Percentiles rank a stretch among this genome's conserved stretches.
Evolutionary conservation across 2,797 vertebrate genomes (phyloP).

Genomic region (Pagetopsis macropterus): DNA sequence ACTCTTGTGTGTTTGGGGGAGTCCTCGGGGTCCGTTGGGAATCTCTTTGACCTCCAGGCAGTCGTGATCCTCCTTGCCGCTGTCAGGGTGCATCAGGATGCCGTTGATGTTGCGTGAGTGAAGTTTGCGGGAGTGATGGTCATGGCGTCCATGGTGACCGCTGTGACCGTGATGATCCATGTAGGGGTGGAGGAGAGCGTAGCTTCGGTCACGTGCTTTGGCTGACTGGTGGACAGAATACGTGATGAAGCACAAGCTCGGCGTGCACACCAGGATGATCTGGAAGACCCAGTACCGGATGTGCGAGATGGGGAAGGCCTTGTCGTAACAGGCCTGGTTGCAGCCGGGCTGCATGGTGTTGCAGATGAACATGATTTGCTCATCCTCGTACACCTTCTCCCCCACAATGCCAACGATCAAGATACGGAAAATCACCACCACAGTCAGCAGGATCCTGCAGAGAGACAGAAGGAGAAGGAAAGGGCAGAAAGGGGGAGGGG

Average conservation of each 20-base stretch:
- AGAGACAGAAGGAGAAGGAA: conserved; percentile 50
- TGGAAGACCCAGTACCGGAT: conserved; percentile 93
- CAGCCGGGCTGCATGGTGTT: conserved; percentile 93
- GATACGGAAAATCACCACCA: conserved; percentile 94
- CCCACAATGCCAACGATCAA: conserved; percentile 93
- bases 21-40: conserved; percentile 78
- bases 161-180: conserved; percentile 82
- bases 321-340: conserved; percentile 93
- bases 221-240: conserved; percentile 90
- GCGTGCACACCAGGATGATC: conserved; percentile 91
- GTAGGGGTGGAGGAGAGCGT: conserved; percentile 84
- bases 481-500: conserved; percentile 51
- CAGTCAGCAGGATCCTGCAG: conserved; percentile 92
- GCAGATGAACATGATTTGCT: conserved; percentile 93
- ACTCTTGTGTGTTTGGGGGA: conserved; percentile 82
- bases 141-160: conserved; percentile 76
- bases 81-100: conserved; percentile 82
- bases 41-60: conserved; percentile 84
- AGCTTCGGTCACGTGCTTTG: conserved; percentile 86
- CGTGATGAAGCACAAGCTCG: conserved; percentile 91
- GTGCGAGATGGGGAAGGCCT: conserved; percentile 93
- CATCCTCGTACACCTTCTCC: conserved; percentile 92
- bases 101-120: conserved; percentile 84
- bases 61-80: conserved; percentile 85
- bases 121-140: conserved; percentile 79